These are phyloP conservation scores for Brachionus asplanchnoidis DNA, from an alignment of 1,140 invertebrate genomes.

Conservation along the genomic window DNA sequence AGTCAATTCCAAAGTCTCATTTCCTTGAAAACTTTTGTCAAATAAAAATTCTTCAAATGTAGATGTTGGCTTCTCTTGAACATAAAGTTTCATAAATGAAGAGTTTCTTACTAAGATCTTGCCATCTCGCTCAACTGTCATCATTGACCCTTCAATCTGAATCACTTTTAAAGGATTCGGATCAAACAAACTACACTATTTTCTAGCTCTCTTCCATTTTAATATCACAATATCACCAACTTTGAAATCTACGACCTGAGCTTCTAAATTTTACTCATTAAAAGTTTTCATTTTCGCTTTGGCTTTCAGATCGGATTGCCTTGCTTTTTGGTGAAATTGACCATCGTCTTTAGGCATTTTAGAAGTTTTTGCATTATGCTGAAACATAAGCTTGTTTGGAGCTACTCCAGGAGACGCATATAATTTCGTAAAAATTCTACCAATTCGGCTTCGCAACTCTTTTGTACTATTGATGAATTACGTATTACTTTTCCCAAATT, in stretches of 20 bases:
- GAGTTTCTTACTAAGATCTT: neutral
- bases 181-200: neutral
- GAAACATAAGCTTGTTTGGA: neutral
- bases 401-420: neutral
- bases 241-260: neutral
- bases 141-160: slow-evolving; percentile 5
- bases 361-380: slow-evolving; percentile 10
- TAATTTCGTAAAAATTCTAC: slow-evolving; percentile 4
- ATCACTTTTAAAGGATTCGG: neutral
- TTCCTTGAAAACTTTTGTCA: neutral
- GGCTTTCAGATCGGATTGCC: neutral
- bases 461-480: neutral
- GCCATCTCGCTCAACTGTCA: neutral
- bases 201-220: neutral
- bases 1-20: neutral
- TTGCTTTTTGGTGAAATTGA: neutral
- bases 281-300: slow-evolving; percentile 8
- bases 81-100: slow-evolving; percentile 9
- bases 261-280: slow-evolving; percentile 1
- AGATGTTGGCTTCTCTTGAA: neutral
- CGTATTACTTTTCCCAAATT: slow-evolving; percentile 20
- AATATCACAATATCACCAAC: slow-evolving; percentile 1
- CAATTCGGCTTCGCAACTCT: neutral
- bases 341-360: neutral
- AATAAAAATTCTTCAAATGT: slow-evolving; percentile 8